Evolutionary conservation across 2,113 vertebrate genomes (phyloP), one percentile per base, ranked within the genome.

Genomic region (Saccopteryx bilineata): DNA sequence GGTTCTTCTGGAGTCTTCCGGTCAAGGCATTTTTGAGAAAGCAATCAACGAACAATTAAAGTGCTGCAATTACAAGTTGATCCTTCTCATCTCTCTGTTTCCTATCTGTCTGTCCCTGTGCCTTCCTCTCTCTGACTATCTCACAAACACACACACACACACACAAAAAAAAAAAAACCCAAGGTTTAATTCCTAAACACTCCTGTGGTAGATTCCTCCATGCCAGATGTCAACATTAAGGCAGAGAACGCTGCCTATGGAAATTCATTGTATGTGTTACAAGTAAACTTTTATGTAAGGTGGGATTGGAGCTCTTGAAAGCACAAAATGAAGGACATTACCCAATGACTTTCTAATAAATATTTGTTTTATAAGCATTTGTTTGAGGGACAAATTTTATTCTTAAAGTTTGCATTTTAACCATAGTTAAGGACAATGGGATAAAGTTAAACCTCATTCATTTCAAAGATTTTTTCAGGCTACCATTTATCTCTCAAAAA

Each of bases 371-470:
- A 11, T n/a, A 88, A 76, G 31, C 58, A 21, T 39, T 17, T 74
- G 19, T 93, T 72, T 78, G 69, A 52, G 31, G 24, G 5, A 69
- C 2, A 17, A 65, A 61, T 58, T 86, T 7, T 82, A n/a, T 46
- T 81, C 10, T 5, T 39, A 87, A 74, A 2, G 1, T 2, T 90
- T 66, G 1, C 2, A 28, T 54, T 48, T 71, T 81, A 82, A 46
- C 9, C 15, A 2, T 52, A 7, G 1, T 1, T 52, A 6, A 46
- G 6, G 15, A 2, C 5, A 0, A 18, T 2, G 39, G 56, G 52
- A 1, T 28, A 56, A 19, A 71, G 4, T 9, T 65, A 74, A 71
- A 23, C 3, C 6, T 58, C 14, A 65, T 28, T 56, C 6, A 58
- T 66, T 39, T 90, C 12, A 54, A 46, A 71, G 19, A 56, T 5